Percentiles rank a stretch among this genome's conserved stretches.
Evolutionary conservation across 2,797 vertebrate genomes (phyloP).

Genomic region (Sardinella longiceps): DNA sequence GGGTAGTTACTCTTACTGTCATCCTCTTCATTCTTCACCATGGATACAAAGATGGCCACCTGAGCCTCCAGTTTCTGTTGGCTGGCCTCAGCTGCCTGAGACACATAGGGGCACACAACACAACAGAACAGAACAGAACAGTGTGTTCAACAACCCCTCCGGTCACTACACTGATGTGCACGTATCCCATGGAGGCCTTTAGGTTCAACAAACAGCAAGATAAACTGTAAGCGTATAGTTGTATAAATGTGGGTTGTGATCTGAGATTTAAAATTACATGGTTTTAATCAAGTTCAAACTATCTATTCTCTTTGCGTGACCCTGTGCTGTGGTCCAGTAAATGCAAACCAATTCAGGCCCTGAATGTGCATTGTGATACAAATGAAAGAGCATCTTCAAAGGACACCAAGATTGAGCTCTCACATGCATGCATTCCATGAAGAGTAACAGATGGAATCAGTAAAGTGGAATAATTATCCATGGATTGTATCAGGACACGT

Average conservation of each 20-base stretch:
- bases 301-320: neutral
- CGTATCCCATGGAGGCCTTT: neutral
- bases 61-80: slow-evolving; percentile 83
- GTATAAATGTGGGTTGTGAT: neutral
- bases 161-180: neutral
- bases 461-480: neutral
- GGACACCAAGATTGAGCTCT: neutral
- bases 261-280: neutral
- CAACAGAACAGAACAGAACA: neutral
- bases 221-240: neutral
- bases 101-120: slow-evolving; percentile 1
- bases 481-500: neutral
- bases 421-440: neutral
- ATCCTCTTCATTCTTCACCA: slow-evolving; percentile 80
- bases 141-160: neutral
- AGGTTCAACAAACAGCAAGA: neutral
- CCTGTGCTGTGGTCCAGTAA: neutral
- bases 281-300: neutral
- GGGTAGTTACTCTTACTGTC: slow-evolving; percentile 72
- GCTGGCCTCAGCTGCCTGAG: slow-evolving; percentile 77
- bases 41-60: slow-evolving; percentile 81
- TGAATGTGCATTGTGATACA: neutral
- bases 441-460: neutral
- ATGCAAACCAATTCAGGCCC: neutral
- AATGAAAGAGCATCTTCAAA: neutral